These are phyloP conservation scores for Daboia siamensis DNA, from an alignment of 2,113 vertebrate genomes.

Conservation along the genomic window DNA sequence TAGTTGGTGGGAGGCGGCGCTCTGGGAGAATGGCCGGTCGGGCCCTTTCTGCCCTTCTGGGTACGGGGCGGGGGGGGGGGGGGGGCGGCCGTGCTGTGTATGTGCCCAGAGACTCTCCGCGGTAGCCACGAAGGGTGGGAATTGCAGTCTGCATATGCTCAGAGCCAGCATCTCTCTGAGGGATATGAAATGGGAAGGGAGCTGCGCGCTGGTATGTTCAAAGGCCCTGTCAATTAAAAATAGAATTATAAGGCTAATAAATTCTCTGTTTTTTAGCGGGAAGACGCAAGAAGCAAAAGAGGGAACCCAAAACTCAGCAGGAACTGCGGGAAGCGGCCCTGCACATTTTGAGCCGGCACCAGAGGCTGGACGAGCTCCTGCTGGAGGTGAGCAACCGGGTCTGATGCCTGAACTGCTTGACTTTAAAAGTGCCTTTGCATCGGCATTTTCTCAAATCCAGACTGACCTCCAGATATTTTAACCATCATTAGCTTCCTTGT, in stretches of 20 bases:
- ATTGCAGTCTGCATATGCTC: neutral
- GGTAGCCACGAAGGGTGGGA: neutral
- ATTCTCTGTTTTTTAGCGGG: conserved; percentile 49
- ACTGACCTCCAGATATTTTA: neutral
- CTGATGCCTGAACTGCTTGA: no score
- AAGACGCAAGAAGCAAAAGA: conserved; percentile 60
- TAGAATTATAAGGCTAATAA: neutral
- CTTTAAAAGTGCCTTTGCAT: no score
- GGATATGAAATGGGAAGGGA: neutral
- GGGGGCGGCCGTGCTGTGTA: neutral
- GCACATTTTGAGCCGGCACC: conserved; percentile 74
- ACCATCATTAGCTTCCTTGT: rapidly evolving
- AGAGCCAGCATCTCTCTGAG: neutral
- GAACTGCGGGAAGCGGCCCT: conserved; percentile 69
- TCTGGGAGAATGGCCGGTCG: neutral
- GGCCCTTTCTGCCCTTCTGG: conserved; percentile 50
- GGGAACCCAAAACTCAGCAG: conserved; percentile 28
- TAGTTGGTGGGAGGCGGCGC: neutral
- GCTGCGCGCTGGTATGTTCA: no score
- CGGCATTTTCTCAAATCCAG: neutral
- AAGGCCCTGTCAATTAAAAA: neutral
- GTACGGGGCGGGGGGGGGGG: conserved; percentile 43
- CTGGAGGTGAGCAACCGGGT: conserved; percentile 69
- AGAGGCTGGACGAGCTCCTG: conserved; percentile 74
- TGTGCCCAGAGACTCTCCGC: neutral